Percentiles rank a stretch among this genome's conserved stretches.
Conservation (phyloP, 2,888 invertebrate species). For the Drosophila meridiana region DNA sequence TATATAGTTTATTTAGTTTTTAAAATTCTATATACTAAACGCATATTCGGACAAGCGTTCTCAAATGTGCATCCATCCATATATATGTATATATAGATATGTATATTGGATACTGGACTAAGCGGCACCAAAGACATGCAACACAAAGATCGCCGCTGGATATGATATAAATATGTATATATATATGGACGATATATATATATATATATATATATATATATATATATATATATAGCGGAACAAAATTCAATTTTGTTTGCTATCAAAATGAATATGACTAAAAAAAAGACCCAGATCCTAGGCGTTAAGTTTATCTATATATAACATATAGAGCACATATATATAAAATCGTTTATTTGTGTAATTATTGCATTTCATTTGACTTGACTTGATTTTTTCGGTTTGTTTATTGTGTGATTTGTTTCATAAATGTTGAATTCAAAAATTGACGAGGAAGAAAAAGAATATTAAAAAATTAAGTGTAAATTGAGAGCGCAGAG, state of each 20-base stretch:
- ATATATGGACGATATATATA: neutral
- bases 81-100: constrained; percentile 23
- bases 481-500: constrained; percentile 31
- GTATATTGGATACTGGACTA: constrained; percentile 44
- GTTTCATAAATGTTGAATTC: constrained; percentile 30
- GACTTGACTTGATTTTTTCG: constrained; percentile 37
- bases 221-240: constrained; percentile 26
- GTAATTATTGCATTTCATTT: constrained; percentile 48
- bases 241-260: constrained; percentile 73
- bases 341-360: constrained; percentile 43
- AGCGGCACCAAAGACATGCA: constrained; percentile 73
- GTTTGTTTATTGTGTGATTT: constrained; percentile 50
- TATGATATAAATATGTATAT: constrained; percentile 9
- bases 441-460: constrained; percentile 7
- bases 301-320: constrained; percentile 62
- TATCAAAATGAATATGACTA: constrained; percentile 45
- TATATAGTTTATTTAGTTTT: constrained; percentile 76
- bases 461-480: constrained; percentile 32
- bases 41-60: constrained; percentile 5
- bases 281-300: constrained; percentile 68
- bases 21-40: constrained; percentile 44
- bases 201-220: neutral
- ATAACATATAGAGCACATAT: constrained; percentile 23
- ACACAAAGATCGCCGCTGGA: constrained; percentile 39
- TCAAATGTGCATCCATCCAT: constrained; percentile 19